Evolutionary conservation across 2,113 vertebrate species (phyloP).

Genomic region (Paracanthobrama guichenoti): DNA sequence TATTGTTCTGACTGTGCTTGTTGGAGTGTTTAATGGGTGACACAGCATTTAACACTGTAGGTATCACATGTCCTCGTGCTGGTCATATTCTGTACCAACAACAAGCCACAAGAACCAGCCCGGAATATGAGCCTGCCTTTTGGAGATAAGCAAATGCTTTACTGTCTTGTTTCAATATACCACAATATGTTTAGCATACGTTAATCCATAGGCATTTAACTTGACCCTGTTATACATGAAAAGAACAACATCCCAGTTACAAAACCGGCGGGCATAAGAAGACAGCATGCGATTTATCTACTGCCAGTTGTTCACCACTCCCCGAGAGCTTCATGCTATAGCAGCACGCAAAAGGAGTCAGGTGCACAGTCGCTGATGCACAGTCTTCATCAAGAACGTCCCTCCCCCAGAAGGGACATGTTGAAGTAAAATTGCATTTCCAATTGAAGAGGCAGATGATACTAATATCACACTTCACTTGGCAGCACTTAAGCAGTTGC

Average conservation of each 20-base stretch:
- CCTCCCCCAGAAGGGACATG: conserved; percentile 43
- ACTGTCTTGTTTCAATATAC: conserved; percentile 12
- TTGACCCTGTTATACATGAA: conserved; percentile 51
- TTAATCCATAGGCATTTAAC: conserved; percentile 51
- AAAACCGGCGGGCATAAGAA: conserved; percentile 29
- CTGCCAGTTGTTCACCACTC: conserved; percentile 59
- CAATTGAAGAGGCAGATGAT: conserved; percentile 68
- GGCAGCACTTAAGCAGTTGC: conserved; percentile 67
- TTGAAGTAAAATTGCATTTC: conserved; percentile 66
- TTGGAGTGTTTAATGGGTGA: conserved; percentile 50
- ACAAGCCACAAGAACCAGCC: conserved; percentile 42
- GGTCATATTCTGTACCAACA: conserved; percentile 38
- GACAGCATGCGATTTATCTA: conserved; percentile 47
- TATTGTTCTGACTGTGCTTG: conserved; percentile 43
- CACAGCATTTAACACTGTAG: conserved; percentile 45
- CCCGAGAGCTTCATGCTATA: conserved; percentile 50
- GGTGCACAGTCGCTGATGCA: conserved; percentile 59
- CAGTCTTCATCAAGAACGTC: conserved; percentile 46
- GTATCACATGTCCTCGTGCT: conserved; percentile 28
- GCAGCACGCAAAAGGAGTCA: conserved; percentile 55
- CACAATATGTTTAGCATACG: conserved; percentile 8
- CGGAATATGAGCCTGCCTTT: conserved; percentile 25
- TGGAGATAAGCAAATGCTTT: conserved; percentile 38
- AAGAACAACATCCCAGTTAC: conserved; percentile 58
- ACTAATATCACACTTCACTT: conserved; percentile 71